Evolutionary conservation across 64 coral and sea anemone species (phyloP).

Genomic region (Stylophora pistillata): DNA sequence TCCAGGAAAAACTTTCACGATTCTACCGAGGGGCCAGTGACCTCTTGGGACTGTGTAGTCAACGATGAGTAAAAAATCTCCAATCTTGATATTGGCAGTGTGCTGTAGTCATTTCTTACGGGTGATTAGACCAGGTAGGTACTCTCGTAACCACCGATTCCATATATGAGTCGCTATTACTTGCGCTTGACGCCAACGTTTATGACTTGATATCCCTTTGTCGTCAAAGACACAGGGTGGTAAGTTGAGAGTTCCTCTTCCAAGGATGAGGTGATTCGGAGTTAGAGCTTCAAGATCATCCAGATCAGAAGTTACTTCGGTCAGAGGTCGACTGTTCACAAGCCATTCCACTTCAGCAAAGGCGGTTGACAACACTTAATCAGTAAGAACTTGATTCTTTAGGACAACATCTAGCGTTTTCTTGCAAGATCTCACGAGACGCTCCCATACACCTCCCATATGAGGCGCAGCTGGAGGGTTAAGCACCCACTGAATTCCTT

Average conservation of each 20-base stretch:
- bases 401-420: slow-evolving; percentile 32
- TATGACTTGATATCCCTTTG: not conserved
- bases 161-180: slow-evolving; percentile 7
- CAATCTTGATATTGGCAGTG: not conserved
- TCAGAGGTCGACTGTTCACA: slow-evolving; percentile 26
- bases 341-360: slow-evolving; percentile 25
- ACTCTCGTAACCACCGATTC: slow-evolving; percentile 22
- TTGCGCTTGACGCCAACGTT: slow-evolving; percentile 28
- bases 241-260: not conserved
- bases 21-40: slow-evolving; percentile 1
- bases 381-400: slow-evolving; percentile 3
- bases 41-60: not conserved
- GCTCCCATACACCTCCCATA: slow-evolving; percentile 47
- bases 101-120: not conserved
- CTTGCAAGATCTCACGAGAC: slow-evolving; percentile 15
- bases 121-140: not conserved
- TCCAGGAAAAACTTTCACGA: slow-evolving; percentile 21
- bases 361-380: slow-evolving; percentile 13
- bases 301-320: slow-evolving; percentile 7
- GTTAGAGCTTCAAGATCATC: slow-evolving; percentile 20
- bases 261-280: slow-evolving; percentile 30
- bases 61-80: slow-evolving; percentile 12
- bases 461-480: slow-evolving; percentile 17
- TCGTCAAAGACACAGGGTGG: slow-evolving; percentile 1
- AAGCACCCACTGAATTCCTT: slow-evolving; percentile 20